phyloP scores from a whole-genome alignment of 2,113 vertebrate genomes.

The Athene noctua region DNA sequence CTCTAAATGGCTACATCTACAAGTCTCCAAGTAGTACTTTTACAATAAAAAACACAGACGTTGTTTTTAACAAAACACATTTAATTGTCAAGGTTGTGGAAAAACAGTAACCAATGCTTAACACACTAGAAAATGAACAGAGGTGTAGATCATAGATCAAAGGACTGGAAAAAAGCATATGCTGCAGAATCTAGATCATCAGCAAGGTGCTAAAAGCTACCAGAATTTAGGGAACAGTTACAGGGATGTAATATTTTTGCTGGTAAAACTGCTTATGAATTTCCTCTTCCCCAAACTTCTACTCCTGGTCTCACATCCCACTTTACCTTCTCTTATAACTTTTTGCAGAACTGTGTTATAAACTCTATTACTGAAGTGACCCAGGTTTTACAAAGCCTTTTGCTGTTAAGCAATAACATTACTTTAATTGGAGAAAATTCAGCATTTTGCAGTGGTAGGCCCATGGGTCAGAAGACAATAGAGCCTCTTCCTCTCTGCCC shows the following conservation, averaged over 20 bases:
- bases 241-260: background rate
- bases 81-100: background rate
- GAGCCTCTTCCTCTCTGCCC: background rate
- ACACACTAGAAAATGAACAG: background rate
- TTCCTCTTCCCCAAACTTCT: background rate
- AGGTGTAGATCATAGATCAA: background rate
- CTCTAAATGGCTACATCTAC: background rate
- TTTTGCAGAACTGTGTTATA: background rate
- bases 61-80: background rate
- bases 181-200: background rate
- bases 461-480: background rate
- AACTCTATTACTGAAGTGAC: background rate
- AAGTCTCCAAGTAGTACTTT: background rate
- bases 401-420: background rate
- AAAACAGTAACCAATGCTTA: background rate
- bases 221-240: background rate
- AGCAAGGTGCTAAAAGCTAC: background rate
- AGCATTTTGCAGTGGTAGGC: background rate
- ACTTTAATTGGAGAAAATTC: background rate
- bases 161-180: background rate
- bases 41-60: background rate
- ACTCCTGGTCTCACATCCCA: background rate
- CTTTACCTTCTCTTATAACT: background rate
- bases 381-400: background rate
- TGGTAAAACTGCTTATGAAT: background rate